Percentiles rank a stretch among this genome's conserved stretches.
These are phyloP conservation scores for Thera obeliscata DNA, from an alignment of 2,888 invertebrate species.

Conservation along the genomic window DNA sequence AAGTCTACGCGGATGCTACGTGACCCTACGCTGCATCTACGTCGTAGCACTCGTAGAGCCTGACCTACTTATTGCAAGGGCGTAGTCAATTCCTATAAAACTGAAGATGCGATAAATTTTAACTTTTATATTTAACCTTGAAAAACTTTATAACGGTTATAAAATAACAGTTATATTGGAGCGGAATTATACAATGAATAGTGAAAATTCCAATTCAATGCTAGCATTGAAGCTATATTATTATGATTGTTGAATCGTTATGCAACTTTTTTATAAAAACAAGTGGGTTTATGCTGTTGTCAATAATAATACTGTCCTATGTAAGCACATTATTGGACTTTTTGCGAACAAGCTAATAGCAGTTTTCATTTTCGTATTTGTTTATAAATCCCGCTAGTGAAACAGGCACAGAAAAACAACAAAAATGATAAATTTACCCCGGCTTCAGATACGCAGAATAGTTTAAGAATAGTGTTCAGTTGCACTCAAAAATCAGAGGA, in stretches of 20 bases:
- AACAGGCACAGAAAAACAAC: no score
- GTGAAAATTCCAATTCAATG: background rate
- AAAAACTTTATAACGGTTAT: slow-evolving; percentile 31
- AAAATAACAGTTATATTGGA: slow-evolving; percentile 29
- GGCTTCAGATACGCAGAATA: no score
- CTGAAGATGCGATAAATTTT: slow-evolving; percentile 25
- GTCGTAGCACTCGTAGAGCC: slow-evolving; percentile 43
- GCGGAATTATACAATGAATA: background rate
- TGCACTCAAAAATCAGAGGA: slow-evolving; percentile 6
- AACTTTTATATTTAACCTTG: slow-evolving; percentile 33
- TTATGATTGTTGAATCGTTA: no score
- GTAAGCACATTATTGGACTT: no score
- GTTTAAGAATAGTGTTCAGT: background rate
- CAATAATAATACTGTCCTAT: no score
- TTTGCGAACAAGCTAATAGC: background rate
- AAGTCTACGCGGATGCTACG: slow-evolving; percentile 15
- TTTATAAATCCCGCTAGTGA: no score
- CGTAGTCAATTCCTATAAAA: slow-evolving; percentile 27
- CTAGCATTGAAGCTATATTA: background rate
- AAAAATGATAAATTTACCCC: no score
- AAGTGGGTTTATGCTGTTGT: no score
- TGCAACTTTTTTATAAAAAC: no score
- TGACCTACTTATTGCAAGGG: slow-evolving; percentile 30
- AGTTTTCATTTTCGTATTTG: no score
- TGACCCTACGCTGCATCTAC: slow-evolving; percentile 36